These are phyloP conservation scores for Bellardia pandia DNA, from an alignment of 2,888 invertebrate species.

Conservation along the genomic window DNA sequence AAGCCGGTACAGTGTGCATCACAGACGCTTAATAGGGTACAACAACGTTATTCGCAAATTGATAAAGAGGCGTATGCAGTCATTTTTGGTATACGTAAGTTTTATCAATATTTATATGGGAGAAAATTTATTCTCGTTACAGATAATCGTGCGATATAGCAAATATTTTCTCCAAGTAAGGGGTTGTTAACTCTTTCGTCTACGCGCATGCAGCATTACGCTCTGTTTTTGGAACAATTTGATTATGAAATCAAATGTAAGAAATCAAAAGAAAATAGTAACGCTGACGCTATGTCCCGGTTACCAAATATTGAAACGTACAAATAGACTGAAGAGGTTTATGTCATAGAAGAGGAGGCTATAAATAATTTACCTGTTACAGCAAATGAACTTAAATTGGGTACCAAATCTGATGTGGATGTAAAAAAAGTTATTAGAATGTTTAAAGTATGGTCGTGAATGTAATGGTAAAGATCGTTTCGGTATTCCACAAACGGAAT, in stretches of 20 bases:
- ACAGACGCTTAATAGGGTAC: conserved; percentile 73
- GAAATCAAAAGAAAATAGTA: conserved; percentile 55
- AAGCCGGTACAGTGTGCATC: conserved; percentile 81
- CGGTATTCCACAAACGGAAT: conserved; percentile 58
- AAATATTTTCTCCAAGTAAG: conserved; percentile 66
- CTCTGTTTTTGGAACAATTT: conserved; percentile 57
- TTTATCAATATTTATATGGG: conserved; percentile 82
- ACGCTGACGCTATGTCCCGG: conserved; percentile 55
- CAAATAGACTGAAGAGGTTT: conserved; percentile 52
- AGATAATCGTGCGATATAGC: conserved; percentile 74
- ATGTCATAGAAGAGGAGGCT: conserved; percentile 48
- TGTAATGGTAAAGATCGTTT: conserved; percentile 53
- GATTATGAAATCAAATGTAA: conserved; percentile 48
- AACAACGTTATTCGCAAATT: conserved; percentile 71
- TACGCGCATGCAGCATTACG: conserved; percentile 66
- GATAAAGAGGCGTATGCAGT: conserved; percentile 79
- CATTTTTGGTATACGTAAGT: conserved; percentile 80
- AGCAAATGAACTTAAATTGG: conserved; percentile 33
- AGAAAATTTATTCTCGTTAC: conserved; percentile 74
- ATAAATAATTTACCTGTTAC: conserved; percentile 69
- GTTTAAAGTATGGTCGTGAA: conserved; percentile 54
- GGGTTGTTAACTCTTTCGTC: conserved; percentile 50
- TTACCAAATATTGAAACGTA: conserved; percentile 8
- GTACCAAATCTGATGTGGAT: conserved; percentile 47
- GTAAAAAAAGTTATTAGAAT: conserved; percentile 42